Conservation (phyloP, 2,888 invertebrate genomes). For the Tipula unca region DNA sequence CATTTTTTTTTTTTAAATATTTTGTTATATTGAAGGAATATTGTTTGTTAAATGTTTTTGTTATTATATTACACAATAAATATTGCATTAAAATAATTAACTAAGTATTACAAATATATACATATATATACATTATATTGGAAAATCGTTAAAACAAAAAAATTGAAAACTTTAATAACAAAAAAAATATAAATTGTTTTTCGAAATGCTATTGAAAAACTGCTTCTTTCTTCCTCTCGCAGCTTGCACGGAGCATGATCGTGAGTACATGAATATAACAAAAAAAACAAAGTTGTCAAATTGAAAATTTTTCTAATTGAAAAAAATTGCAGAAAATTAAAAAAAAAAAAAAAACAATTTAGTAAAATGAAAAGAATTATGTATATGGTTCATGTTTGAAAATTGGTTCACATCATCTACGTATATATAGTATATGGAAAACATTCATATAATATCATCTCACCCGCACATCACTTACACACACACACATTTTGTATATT, state of each 20-base stretch:
- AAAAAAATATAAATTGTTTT: background rate
- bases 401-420: background rate
- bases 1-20: background rate
- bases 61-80: background rate
- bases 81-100: background rate
- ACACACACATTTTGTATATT: background rate
- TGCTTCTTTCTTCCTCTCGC: constrained; percentile 37
- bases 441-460: background rate
- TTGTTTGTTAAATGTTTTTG: constrained; percentile 8
- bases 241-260: constrained; percentile 89
- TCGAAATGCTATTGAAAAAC: constrained; percentile 21
- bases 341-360: background rate
- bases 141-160: background rate
- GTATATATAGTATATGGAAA: background rate
- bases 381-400: background rate
- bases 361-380: background rate
- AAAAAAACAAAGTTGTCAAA: background rate
- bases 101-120: background rate
- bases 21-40: background rate
- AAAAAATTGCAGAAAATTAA: background rate
- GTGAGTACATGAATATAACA: constrained; percentile 57
- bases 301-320: background rate
- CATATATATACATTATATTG: background rate
- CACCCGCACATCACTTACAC: background rate
- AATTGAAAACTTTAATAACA: background rate